These are phyloP conservation scores for Calyptommatus sinebrachiatus DNA, from an alignment of 2,113 vertebrate genomes.

Conservation along the genomic window DNA sequence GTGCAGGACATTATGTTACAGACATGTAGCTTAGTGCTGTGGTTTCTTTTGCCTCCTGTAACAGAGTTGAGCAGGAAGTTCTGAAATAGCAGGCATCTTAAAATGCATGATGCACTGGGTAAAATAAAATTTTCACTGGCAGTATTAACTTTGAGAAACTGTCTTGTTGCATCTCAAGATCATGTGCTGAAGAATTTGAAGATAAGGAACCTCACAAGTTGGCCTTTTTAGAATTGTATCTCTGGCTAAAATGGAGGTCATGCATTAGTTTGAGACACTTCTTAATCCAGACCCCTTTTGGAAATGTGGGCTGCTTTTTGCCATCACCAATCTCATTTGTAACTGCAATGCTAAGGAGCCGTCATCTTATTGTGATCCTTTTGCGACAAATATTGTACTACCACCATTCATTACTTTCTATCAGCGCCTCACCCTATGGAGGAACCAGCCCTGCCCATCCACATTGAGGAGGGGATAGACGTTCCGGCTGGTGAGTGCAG, in stretches of 20 bases:
- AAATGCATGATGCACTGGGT: not conserved
- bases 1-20: not conserved
- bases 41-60: conserved; percentile 47
- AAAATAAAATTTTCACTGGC: not conserved
- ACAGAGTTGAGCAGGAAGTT: not conserved
- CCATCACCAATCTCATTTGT: conserved; percentile 43
- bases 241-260: not conserved
- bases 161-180: too few relatives aligned
- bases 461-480: conserved; percentile 70
- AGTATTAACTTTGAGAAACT: not conserved
- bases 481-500: conserved; percentile 70
- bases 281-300: conserved; percentile 29
- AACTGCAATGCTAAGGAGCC: conserved; percentile 62
- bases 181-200: not conserved
- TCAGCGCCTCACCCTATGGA: conserved; percentile 72
- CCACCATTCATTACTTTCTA: conserved; percentile 73
- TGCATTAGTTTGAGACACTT: not conserved
- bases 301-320: conserved; percentile 38
- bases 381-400: conserved; percentile 71
- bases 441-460: conserved; percentile 71
- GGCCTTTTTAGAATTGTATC: not conserved
- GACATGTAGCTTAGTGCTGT: conserved; percentile 30
- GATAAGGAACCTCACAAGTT: not conserved
- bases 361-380: conserved; percentile 64
- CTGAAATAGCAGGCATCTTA: not conserved